Evolutionary conservation across 2,888 invertebrate genomes (phyloP), one percentile per base, ranked within the genome.

Genomic region (Pristionchus entomophagus): DNA sequence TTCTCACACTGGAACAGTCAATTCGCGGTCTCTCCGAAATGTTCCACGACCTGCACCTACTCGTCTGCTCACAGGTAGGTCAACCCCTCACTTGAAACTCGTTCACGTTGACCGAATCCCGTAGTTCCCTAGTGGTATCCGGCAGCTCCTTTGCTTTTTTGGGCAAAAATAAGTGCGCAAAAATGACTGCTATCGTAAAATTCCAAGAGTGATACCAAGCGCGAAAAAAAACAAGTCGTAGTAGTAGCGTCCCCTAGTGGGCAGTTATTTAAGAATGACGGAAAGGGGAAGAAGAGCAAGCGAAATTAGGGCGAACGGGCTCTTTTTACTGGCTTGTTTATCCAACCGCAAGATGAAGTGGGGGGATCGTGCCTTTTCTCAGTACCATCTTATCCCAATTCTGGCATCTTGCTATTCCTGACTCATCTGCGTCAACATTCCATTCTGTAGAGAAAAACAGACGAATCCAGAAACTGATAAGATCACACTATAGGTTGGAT

Each of bases 41-140:
- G 85, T 85, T 85, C 77, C 85, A 85, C 56, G 85, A 85, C 49
- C 22, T 85, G 38, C 85, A 85, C 32, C 73, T 85, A 8, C 85
- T 85, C 51, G 85, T 85, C 53, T 32, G 32, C 14, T 77, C 85
- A 6, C 85, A 85, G 77, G 85, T 65, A 35, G 65, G 65, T 65
- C 62, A 32, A 59, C 56, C 62, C 17, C 32, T 2, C 32, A 22
- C 35, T 6, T 5, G 35, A 19, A 5, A 19, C 8, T 32, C 19
- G 35, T 65, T 35, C 35, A 32, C 5, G 17, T 35, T 35, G 0
- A 19, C 35, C 22, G n/a, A n/a, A 35, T 35, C 17, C 65, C 19
- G 29, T 10, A 62, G 32, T 29, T 59, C 59, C 29, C 19, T 26
- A n/a, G 14, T 59, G 59, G 14, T 59, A 59, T 65, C 35, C 32